Evolutionary conservation across 2,797 vertebrate species (phyloP), one percentile per base, ranked within the genome.

Genomic region (Aulostomus chinensis): DNA sequence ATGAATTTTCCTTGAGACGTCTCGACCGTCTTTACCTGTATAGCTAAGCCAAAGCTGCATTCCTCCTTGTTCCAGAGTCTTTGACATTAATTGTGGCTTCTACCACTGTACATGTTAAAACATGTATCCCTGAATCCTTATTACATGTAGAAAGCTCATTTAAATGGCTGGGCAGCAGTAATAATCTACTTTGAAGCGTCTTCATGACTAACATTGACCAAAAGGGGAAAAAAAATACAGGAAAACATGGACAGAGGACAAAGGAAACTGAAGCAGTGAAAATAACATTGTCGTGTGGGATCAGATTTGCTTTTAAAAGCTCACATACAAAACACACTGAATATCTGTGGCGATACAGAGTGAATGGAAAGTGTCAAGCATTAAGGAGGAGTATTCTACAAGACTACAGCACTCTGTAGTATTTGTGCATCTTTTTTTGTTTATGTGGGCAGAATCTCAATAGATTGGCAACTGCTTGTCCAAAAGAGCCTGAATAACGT

Each of bases 401-500:
- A 70, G 64, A 60, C 52, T 9, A 49, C 67, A 24, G 35, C 68
- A 75, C 54, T 60, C 33, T 7, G 31, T 56, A 72, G 81, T 76
- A 84, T 78, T 67, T 73, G 74, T 20, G 32, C 55, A 69, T 72
- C 60, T 56, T 71, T 77, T 67, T 79, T 64, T 75, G 34, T 63
- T 54, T 74, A 54, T 67, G 69, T 80, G 73, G 73, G 48, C 62
- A 76, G 68, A 81, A 76, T 83, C 63, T 52, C 69, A 82, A 86
- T 74, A 71, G 58, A 80, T 72, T 40, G 11, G 34, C 46, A 45
- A 68, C 51, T 72, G 43, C 52, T 58, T 65, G 65, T 80, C 64
- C 67, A 66, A 56, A 72, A 72, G 50, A 76, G 61, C 71, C 46
- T 79, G 56, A 34, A 56, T 61, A 54, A 35, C 67, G 43, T 59